Percentiles rank a stretch among this genome's conserved stretches.
Evolutionary conservation across 2,888 invertebrate genomes (phyloP).

Genomic region (Zygaena filipendulae): DNA sequence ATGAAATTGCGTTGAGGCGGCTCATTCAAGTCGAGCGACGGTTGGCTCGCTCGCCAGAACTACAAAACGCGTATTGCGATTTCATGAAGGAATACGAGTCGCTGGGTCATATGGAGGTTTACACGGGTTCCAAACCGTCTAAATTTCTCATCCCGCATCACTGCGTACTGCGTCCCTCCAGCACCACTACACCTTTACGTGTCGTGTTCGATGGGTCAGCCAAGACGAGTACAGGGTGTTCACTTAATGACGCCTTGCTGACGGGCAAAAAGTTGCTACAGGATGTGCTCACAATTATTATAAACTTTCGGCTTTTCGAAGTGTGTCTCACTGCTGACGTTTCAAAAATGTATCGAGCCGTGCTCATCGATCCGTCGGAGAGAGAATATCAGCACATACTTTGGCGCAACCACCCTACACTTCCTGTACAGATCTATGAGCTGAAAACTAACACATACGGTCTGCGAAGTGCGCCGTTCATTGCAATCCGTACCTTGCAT

Average conservation of each 20-base stretch:
- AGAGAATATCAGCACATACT: slow-evolving; percentile 7
- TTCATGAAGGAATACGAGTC: too few species aligned
- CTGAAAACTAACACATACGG: slow-evolving; percentile 13
- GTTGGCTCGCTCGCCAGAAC: too few species aligned
- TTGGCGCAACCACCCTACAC: background rate
- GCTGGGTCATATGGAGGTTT: background rate
- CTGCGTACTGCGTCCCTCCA: slow-evolving; percentile 1
- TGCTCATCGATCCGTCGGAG: slow-evolving; percentile 1
- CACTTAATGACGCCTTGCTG: slow-evolving; percentile 8
- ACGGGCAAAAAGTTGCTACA: slow-evolving; percentile 7
- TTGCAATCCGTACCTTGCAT: too few species aligned
- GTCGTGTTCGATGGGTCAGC: slow-evolving; percentile 3
- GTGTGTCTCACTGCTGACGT: slow-evolving; percentile 6
- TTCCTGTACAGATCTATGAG: slow-evolving; percentile 5
- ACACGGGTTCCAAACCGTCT: background rate
- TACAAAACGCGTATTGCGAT: too few species aligned
- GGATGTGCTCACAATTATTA: slow-evolving; percentile 5
- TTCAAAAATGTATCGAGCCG: slow-evolving; percentile 8
- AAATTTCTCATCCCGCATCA: slow-evolving; percentile 1
- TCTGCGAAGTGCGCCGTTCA: slow-evolving; percentile 5
- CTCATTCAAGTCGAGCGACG: too few species aligned
- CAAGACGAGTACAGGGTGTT: slow-evolving; percentile 3
- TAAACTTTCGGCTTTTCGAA: slow-evolving; percentile 8
- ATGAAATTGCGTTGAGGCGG: too few species aligned
- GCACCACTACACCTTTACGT: slow-evolving; percentile 1